phyloP scores from a whole-genome alignment of 2,888 invertebrate genomes.

The Orgyia antiqua region DNA sequence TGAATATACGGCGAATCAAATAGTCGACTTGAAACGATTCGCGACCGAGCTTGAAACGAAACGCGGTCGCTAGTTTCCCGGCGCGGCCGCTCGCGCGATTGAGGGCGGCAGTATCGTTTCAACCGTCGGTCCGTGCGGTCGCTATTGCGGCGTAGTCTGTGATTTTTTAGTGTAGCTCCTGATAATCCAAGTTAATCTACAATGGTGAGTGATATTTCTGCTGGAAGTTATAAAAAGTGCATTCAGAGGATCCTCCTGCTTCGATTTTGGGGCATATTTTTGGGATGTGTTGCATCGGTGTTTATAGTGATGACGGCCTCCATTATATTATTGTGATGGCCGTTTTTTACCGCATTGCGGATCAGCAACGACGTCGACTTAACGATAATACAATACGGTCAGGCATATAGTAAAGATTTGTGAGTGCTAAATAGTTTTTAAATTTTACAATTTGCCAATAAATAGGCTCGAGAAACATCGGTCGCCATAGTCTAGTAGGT shows the following conservation, averaged over 20 bases:
- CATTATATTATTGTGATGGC: conserved; percentile 77
- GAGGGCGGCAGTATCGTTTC: conserved; percentile 79
- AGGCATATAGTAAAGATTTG: conserved; percentile 20
- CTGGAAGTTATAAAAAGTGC: conserved; percentile 59
- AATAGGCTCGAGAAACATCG: conserved; percentile 48
- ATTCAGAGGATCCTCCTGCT: conserved; percentile 45
- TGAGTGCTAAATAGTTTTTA: conserved; percentile 24
- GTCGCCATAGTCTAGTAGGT: conserved; percentile 69
- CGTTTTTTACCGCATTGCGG: conserved; percentile 79
- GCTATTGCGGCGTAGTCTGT: conserved; percentile 77
- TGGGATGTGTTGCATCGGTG: conserved; percentile 67
- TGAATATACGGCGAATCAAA: conserved; percentile 67
- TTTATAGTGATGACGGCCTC: conserved; percentile 76
- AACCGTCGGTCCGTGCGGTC: conserved; percentile 76
- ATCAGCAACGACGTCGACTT: conserved; percentile 43
- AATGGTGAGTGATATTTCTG: conserved; percentile 77
- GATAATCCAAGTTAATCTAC: conserved; percentile 79
- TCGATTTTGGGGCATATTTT: conserved; percentile 59
- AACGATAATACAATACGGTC: conserved; percentile 26
- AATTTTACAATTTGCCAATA: conserved; percentile 33
- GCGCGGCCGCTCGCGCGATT: conserved; percentile 73
- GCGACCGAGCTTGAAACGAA: conserved; percentile 62
- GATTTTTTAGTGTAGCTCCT: conserved; percentile 79
- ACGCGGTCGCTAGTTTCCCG: conserved; percentile 68
- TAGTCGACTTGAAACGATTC: conserved; percentile 69